A percentile compares a stretch with the other conserved stretches of the same genome.
Conservation (phyloP, 1,140 invertebrate genomes). For the Mizuhopecten yessoensis region DNA sequence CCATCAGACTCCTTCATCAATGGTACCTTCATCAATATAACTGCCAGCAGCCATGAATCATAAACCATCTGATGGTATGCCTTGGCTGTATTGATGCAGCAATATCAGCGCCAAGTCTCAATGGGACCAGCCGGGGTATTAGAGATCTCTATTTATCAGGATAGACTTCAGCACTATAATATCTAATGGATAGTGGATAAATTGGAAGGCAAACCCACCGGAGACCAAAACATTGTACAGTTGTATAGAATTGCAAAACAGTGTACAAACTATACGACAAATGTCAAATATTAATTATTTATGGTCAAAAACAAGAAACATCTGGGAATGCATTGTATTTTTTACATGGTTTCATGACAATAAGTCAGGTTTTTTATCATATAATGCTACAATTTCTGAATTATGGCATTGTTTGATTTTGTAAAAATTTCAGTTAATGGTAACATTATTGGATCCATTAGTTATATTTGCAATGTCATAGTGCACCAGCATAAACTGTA, state of each 20-base stretch:
- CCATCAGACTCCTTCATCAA: background rate
- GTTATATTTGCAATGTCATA: background rate
- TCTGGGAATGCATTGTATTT: background rate
- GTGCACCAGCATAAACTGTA: background rate
- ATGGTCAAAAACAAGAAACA: background rate
- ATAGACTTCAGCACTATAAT: conserved; percentile 17
- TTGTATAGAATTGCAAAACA: background rate
- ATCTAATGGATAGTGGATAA: background rate
- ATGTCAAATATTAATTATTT: background rate
- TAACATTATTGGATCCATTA: background rate
- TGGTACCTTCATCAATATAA: too few species aligned
- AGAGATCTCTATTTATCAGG: background rate
- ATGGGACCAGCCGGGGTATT: background rate
- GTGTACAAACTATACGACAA: background rate
- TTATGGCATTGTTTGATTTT: background rate
- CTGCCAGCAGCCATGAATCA: conserved; percentile 13
- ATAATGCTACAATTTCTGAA: background rate
- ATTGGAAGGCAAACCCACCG: background rate
- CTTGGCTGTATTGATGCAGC: conserved; percentile 19
- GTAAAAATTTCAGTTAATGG: background rate
- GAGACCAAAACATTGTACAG: background rate
- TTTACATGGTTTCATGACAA: background rate
- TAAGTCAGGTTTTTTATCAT: background rate
- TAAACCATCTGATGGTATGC: conserved; percentile 7
- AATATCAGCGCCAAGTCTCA: background rate